phyloP scores from a whole-genome alignment of 1,140 invertebrate genomes.

The Ganaspis sp. region DNA sequence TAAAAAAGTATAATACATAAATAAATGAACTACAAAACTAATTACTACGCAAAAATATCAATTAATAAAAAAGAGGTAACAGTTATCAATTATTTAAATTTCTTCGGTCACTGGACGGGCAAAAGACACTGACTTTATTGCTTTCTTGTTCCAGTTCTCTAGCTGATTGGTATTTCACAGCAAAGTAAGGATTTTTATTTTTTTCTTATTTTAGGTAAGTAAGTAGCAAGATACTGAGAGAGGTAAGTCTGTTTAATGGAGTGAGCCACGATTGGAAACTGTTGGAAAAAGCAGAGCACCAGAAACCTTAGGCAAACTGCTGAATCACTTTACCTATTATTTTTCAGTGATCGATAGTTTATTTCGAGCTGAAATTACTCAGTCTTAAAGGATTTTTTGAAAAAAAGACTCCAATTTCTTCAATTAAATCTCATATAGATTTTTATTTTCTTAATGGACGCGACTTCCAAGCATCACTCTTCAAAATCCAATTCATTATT shows the following conservation, averaged over 20 bases:
- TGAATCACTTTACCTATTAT: constrained; percentile 14
- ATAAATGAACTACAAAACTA: too few species aligned
- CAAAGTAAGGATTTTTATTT: constrained; percentile 1
- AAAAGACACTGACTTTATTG: too few species aligned
- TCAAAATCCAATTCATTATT: neutral
- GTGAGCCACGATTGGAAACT: constrained; percentile 12
- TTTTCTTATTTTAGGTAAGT: constrained; percentile 5
- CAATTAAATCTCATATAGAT: neutral
- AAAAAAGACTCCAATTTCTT: neutral
- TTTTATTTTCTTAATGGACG: neutral
- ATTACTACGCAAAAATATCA: too few species aligned
- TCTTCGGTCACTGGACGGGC: too few species aligned
- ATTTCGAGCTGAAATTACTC: neutral
- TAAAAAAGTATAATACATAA: too few species aligned
- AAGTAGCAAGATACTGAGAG: constrained; percentile 6
- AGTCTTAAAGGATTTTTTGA: neutral
- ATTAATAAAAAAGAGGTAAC: too few species aligned
- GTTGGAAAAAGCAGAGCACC: neutral
- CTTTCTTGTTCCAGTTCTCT: neutral
- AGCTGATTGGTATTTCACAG: neutral
- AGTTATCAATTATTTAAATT: too few species aligned
- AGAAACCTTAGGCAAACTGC: constrained; percentile 1
- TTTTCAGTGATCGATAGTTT: constrained; percentile 8
- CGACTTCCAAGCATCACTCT: neutral
- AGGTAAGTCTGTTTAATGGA: constrained; percentile 13